Base-by-base conservation (phyloP, 2,113 vertebrate genomes). In the Cyanocitta stelleri region DNA sequence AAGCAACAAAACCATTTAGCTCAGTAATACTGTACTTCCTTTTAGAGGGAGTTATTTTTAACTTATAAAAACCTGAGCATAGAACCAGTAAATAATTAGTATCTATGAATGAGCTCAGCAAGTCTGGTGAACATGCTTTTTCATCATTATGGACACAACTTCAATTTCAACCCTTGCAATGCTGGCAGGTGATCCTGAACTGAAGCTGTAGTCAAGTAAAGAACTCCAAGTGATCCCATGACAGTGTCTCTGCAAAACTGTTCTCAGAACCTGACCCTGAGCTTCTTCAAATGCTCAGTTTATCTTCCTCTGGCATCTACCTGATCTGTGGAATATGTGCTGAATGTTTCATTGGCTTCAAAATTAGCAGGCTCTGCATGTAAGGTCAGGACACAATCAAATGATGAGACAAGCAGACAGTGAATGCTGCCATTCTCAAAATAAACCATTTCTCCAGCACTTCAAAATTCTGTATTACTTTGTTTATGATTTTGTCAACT, bases 81-180 rank as follows among this genome's bases (percentile, higher is more conserved):
- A 82, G 30, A 92, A 93, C 52, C n/a, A 81, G 72, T 84, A 93
- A 90, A 61, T n/a, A 96, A 88, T 81, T 56, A 87, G 37, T 62
- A 77, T 46, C 29, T 87, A 68, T 0, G 1, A 90, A 77, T 52
- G 32, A 80, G 17, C 62, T 91, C 75, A 89, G 69, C 77, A 95
- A 92, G 61, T 68, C 20, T 37, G 21, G 21, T 32, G 41, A n/a
- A 37, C 6, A 33, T 9, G 10, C 3, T 39, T 54, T 39, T 71
- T n/a, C 17, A 10, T 55, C 51, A 48, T 37, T 56, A 43, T 0
- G 1, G 32, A 21, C 1, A 1, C 32, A 83, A 49, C 16, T 46
- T 39, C 29, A 8, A 11, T 76, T 80, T 79, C 51, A 79, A 61
- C 6, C 11, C n/a, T 79, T 87, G 37, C 43, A 56, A 20, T 63